Base-by-base conservation (phyloP, 2,888 invertebrate genomes). In the Lithophane leautieri region DNA sequence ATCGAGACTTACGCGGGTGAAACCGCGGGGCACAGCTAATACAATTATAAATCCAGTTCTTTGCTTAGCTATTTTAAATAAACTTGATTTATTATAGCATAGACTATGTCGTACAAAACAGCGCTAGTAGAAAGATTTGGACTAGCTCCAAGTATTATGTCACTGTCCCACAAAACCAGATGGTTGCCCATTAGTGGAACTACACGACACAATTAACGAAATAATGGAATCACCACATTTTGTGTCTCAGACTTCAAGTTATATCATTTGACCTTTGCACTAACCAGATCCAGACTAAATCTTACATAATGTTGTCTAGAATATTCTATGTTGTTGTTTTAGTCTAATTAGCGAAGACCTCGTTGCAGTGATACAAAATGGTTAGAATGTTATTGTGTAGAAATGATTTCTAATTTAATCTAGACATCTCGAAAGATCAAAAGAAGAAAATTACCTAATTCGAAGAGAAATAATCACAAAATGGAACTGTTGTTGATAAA, bases 81-180 rank as follows among this genome's bases (percentile, higher is more conserved):
- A 79, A 70, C 54, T 58, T 76, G 73, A 84, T 76, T 70, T 72
- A 84, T 76, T 54, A 50, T 52, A 69, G 63, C 60, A 66, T 52
- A 74, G 40, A 73, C 40, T 40, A 25, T 58, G 47, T 66, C 61
- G 44, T 62, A 47, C 54, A 73, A 70, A 84, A 77, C 71, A 63
- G 60, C 11, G 56, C 34, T 40, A 58, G 62, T 66, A 61, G 66
- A 79, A 74, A 78, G 70, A 84, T 81, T 88, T 88, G 88, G 86
- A 82, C 50, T 28, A 28, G 60, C 19, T 86, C 86, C 88, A 88
- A 86, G 72, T 72, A 73, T 85, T 81, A 81, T 73, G 68, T 86
- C 68, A 80, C 58, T 78, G 65, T 72, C 71, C 79, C 79, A 78
- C 78, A 82, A 74, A 76, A 81, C 73, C 78, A 76, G 78, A 84